These are phyloP conservation scores for Pongo abelii DNA, from an alignment of 2,113 vertebrate genomes.

Conservation along the genomic window DNA sequence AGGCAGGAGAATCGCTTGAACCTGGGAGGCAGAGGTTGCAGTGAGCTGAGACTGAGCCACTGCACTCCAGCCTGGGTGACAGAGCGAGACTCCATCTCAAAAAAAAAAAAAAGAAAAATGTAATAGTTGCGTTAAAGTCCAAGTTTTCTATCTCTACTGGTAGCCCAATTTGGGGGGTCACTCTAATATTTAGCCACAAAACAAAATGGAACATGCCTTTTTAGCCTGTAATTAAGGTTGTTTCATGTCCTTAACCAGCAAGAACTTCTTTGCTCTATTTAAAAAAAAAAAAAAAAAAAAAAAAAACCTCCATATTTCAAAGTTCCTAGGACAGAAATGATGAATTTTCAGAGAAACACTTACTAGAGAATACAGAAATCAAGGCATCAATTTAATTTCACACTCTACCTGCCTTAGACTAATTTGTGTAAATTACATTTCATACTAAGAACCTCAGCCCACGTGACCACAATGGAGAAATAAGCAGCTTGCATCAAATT, in stretches of 20 bases:
- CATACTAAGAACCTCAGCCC: slow-evolving; percentile 73
- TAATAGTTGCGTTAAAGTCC: not conserved
- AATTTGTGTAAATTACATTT: slow-evolving; percentile 81
- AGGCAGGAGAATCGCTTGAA: too few relatives aligned
- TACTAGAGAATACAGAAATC: slow-evolving; percentile 78
- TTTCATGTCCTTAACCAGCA: slow-evolving; percentile 57
- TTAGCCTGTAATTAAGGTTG: slow-evolving; percentile 62
- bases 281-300: not conserved
- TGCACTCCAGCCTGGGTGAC: too few relatives aligned
- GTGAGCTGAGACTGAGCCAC: too few relatives aligned
- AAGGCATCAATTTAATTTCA: slow-evolving; percentile 82
- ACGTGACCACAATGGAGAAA: slow-evolving; percentile 75
- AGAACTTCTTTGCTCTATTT: slow-evolving; percentile 45
- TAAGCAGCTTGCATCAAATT: slow-evolving; percentile 71
- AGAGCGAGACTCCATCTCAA: too few relatives aligned
- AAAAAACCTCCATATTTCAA: slow-evolving; percentile 12
- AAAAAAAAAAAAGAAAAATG: not conserved
- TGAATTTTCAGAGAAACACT: slow-evolving; percentile 73
- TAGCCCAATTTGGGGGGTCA: not conserved
- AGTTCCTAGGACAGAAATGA: slow-evolving; percentile 70
- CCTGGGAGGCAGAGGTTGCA: too few relatives aligned
- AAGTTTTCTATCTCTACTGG: not conserved
- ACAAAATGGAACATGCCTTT: slow-evolving; percentile 55
- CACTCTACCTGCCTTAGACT: slow-evolving; percentile 80
- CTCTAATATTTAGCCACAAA: slow-evolving; percentile 58